Conservation (phyloP, 1,140 invertebrate species). For the Nephotettix cincticeps region DNA sequence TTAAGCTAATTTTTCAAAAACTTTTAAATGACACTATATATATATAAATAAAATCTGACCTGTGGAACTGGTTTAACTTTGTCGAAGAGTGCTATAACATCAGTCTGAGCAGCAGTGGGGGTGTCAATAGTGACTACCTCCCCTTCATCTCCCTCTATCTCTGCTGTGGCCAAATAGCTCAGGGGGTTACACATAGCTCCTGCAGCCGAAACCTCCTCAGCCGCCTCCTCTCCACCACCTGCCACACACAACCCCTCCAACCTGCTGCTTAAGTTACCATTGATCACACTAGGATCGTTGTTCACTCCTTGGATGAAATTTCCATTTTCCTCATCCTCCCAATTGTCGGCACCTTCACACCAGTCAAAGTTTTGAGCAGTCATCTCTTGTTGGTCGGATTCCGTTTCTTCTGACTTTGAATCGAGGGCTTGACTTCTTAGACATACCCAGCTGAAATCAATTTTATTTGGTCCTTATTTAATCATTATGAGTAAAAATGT, state of each 20-base stretch:
- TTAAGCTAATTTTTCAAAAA: too few relatives aligned
- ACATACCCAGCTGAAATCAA: constrained; percentile 61
- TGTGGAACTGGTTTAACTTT: constrained; percentile 54
- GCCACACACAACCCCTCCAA: background rate
- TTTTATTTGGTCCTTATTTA: too few relatives aligned
- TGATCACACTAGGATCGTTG: background rate
- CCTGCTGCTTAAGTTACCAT: background rate
- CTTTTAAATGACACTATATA: too few relatives aligned
- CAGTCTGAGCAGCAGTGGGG: constrained; percentile 61
- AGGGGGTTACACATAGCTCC: constrained; percentile 59
- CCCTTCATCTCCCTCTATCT: constrained; percentile 67
- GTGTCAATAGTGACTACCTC: constrained; percentile 65
- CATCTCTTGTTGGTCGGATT: constrained; percentile 30
- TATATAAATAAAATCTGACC: constrained; percentile 28
- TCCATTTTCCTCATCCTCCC: constrained; percentile 63
- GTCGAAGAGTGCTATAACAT: constrained; percentile 60
- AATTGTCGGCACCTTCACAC: constrained; percentile 70
- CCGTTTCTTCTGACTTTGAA: constrained; percentile 47
- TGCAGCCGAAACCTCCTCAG: constrained; percentile 40
- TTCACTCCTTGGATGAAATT: constrained; percentile 48
- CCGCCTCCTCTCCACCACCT: constrained; percentile 22
- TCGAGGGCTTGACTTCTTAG: constrained; percentile 62
- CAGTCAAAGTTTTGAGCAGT: constrained; percentile 48
- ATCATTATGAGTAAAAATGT: too few relatives aligned
- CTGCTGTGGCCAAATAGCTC: constrained; percentile 58